These are phyloP conservation scores for Drosophila fungiperda DNA, from an alignment of 2,888 invertebrate species.

Conservation along the genomic window DNA sequence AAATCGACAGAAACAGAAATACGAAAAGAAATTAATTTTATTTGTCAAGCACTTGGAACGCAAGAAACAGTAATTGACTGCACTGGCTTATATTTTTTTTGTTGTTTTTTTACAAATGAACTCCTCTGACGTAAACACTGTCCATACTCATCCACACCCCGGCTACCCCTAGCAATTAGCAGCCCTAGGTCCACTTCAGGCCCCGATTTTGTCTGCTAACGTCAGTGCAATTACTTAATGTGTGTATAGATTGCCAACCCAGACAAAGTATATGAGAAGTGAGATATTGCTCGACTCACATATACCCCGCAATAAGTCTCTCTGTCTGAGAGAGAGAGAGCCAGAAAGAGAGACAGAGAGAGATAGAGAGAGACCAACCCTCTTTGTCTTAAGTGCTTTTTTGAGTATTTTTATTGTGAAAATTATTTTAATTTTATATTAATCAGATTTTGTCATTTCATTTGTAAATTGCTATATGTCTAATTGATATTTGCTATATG, in stretches of 20 bases:
- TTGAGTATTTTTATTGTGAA: too few species aligned
- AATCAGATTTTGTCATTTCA: too few species aligned
- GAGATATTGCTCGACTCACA: background rate
- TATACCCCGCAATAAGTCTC: background rate
- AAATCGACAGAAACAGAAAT: conserved; percentile 4
- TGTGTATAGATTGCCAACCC: conserved; percentile 47
- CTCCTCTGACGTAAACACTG: background rate
- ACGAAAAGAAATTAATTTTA: conserved; percentile 17
- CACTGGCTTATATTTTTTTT: background rate
- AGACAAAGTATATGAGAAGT: background rate
- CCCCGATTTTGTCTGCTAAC: background rate
- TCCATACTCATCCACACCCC: background rate
- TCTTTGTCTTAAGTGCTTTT: too few species aligned
- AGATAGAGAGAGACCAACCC: too few species aligned
- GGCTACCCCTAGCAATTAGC: background rate
- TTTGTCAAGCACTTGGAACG: conserved; percentile 31
- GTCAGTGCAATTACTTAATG: conserved; percentile 60
- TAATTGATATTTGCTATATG: too few species aligned
- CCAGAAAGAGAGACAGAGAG: too few species aligned
- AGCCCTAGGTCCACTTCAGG: background rate
- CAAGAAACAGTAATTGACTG: conserved; percentile 25
- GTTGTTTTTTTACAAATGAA: conserved; percentile 10
- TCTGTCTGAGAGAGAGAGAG: background rate
- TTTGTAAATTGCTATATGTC: too few species aligned
- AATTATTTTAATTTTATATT: background rate